phyloP scores from a whole-genome alignment of 2,113 vertebrate species.

The Dasyornis broadbenti region DNA sequence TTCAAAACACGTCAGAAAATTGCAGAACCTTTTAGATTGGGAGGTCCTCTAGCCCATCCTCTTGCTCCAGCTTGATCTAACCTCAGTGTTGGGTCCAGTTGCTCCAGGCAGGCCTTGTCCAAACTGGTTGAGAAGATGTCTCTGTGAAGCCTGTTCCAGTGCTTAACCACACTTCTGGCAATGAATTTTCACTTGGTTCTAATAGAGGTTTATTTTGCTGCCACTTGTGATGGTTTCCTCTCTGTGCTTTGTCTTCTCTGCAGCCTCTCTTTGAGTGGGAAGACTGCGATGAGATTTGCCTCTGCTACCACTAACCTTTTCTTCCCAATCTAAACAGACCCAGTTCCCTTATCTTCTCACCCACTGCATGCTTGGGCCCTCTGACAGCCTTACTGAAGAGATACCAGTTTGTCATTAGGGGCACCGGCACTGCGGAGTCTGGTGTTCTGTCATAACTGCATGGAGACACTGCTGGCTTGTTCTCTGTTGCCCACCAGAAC shows the following conservation, averaged over 20 bases:
- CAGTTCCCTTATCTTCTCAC: background rate
- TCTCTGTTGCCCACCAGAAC: background rate
- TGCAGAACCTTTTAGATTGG: background rate
- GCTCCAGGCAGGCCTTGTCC: background rate
- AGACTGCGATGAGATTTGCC: background rate
- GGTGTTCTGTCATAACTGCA: background rate
- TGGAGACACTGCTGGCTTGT: rapidly evolving
- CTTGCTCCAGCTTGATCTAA: background rate
- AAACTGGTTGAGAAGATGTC: background rate
- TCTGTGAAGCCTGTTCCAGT: background rate
- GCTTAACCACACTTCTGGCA: background rate
- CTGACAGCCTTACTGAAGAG: background rate
- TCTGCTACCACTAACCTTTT: background rate
- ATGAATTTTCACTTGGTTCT: background rate
- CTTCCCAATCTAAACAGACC: background rate
- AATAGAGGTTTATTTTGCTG: background rate
- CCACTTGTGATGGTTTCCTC: rapidly evolving
- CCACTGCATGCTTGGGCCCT: too few relatives aligned
- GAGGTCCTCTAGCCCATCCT: background rate
- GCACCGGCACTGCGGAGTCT: background rate
- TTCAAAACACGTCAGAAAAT: background rate
- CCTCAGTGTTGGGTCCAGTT: background rate
- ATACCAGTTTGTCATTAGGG: background rate
- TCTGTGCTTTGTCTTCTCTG: background rate
- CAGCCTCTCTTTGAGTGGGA: background rate